Evolutionary conservation across 2,113 vertebrate species (phyloP).

Genomic region (Cololabis saira): DNA sequence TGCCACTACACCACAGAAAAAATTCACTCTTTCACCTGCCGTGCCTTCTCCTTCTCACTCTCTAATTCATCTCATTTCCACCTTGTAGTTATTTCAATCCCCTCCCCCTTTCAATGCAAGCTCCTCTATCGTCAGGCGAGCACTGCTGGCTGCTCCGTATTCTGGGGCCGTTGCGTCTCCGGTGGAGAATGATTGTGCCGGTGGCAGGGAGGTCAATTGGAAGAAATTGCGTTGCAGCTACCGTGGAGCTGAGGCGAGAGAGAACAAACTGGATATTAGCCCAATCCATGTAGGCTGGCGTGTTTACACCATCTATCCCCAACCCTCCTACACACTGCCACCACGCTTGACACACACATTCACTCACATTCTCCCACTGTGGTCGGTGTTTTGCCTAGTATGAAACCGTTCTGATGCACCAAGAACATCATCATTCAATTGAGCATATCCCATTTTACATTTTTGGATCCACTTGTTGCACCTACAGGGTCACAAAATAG

Average conservation of each 20-base stretch:
- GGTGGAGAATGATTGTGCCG: conserved; percentile 78
- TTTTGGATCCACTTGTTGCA: conserved; percentile 7
- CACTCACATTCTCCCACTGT: conserved; percentile 36
- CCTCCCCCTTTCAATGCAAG: conserved; percentile 47
- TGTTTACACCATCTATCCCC: conserved; percentile 75
- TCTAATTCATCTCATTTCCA: conserved; percentile 80
- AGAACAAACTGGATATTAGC: conserved; percentile 83
- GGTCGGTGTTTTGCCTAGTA: conserved; percentile 21
- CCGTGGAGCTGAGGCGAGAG: conserved; percentile 76
- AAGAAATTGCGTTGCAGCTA: conserved; percentile 82
- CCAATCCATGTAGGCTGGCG: conserved; percentile 78
- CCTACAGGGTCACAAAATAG: conserved; percentile 14
- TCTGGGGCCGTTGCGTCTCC: conserved; percentile 73
- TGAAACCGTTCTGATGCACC: not conserved
- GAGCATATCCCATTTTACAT: conserved; percentile 29
- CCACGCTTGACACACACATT: conserved; percentile 23
- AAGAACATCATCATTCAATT: conserved; percentile 23
- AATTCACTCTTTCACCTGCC: conserved; percentile 73
- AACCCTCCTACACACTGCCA: conserved; percentile 8
- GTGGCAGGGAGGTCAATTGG: conserved; percentile 83
- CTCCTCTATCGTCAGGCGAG: conserved; percentile 34
- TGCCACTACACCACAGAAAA: conserved; percentile 71
- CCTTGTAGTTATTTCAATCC: conserved; percentile 54
- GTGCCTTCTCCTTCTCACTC: conserved; percentile 59
- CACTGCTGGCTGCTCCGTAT: conserved; percentile 72